These are phyloP conservation scores for Gnathonemus echidnorhynchus DNA, from an alignment of 2,113 vertebrate genomes.

Conservation along the genomic window DNA sequence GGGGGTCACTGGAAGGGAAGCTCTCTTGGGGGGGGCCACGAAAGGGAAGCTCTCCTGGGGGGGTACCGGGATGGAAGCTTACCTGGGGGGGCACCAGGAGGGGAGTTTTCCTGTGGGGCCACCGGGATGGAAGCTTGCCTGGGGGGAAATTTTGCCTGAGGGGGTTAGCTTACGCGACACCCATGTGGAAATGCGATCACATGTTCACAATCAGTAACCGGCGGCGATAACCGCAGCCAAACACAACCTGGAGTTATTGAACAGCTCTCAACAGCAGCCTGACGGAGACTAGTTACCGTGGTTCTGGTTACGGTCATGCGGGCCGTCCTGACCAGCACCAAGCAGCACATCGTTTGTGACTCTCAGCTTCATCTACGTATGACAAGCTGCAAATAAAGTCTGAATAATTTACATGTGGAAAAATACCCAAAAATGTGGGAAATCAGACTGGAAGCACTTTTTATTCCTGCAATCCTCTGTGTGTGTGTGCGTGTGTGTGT, in stretches of 20 bases:
- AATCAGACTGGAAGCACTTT: neutral
- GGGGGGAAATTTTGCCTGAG: no score
- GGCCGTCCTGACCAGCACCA: neutral
- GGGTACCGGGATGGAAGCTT: no score
- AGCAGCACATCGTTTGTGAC: neutral
- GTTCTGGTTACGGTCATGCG: neutral
- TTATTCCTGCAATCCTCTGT: no score
- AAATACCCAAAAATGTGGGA: neutral
- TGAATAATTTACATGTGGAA: neutral
- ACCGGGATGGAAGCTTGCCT: no score
- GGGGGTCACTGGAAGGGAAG: no score
- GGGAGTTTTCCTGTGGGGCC: no score
- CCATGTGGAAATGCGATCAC: neutral
- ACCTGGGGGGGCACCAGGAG: no score
- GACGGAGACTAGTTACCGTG: neutral
- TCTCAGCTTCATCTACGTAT: neutral
- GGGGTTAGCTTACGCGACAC: neutral
- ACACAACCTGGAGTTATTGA: neutral
- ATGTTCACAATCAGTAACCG: neutral
- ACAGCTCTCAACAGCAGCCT: neutral
- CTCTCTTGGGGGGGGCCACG: no score
- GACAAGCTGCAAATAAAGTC: neutral
- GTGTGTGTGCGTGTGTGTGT: no score
- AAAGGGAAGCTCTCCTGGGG: no score
- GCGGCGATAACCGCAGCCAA: neutral